Evolutionary conservation across 2,113 vertebrate species (phyloP), one percentile per base, ranked within the genome.

Genomic region (Tachysurus fulvidraco): DNA sequence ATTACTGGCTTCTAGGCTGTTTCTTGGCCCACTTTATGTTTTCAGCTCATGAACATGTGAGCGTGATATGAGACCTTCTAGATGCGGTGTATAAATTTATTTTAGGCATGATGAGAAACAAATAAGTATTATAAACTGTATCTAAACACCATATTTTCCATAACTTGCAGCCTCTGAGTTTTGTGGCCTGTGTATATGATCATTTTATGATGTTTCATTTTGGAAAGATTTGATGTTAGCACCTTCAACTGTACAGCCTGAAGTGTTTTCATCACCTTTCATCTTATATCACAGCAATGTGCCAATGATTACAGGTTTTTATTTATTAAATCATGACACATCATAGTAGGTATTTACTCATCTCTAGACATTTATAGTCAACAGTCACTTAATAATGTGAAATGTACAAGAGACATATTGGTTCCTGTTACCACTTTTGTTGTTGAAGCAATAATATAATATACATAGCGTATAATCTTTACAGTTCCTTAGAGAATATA

Each of bases 1-100:
- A 81, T 81, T 81, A 81, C 78, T 60, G 55, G 55, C 77, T 57
- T 8, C 77, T 30, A 2, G n/a, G 77, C 55, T 57, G 77, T 11
- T 79, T 80, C 16, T 59, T n/a, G 13, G 28, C 30, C 4, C 11
- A 10, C 28, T 80, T 30, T 41, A 0, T 59, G 30, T 59, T 54
- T 80, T 41, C 28, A 41, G 55, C 54, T 41, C 17, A 25, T 41
- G 21, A 44, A 60, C 78, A 36, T 12, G 46, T 5, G 23, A 77
- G 10, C 59, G 28, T 17, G 11, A 23, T 36, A 23, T 57, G 28
- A 28, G 4, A 19, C 2, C 28, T 79, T 79, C 14, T 79, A 36
- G 17, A 80, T 36, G 30, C 0, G 5, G n/a, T 36, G 4, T 55
- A 8, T 21, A 19, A 4, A 14, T 2, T 28, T 77, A 50, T 46